Base-by-base conservation (phyloP, 2,888 invertebrate species). In the Patella pellucida region DNA sequence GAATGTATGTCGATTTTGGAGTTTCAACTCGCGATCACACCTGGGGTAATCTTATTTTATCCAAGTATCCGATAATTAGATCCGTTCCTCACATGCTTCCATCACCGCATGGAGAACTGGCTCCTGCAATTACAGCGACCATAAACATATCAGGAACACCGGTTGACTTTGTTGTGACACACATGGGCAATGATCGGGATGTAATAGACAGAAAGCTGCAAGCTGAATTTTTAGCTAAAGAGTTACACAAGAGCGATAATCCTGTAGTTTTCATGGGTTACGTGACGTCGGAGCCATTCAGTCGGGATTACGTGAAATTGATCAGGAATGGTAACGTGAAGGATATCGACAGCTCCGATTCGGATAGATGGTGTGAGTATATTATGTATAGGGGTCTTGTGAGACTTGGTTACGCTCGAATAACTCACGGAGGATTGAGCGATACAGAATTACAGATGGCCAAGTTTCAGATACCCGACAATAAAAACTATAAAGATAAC, bases 171-270 rank as follows among this genome's bases (percentile, higher is more conserved):
- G 88, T 91, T 68, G 89, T 90, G n/a, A 90, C 90, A 68, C 91
- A 91, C 82, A 91, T 91, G 91, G 91, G 91, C 68, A 91, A 91
- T 80, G 91, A 91, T 77, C 78, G 89, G 16, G 91, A 91, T 78
- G 79, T 78, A n/a, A 76, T 90, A n/a, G 91, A 91, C 81, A 80
- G 91, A 41, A 82, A 89, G 76, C 84, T 90, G 27, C 91, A 91
- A 83, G 88, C 91, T 0, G 79, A 87, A 75, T 85, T 85, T 75
- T 85, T 91, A 16, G 84, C 90, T 15, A 79, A 79, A n/a, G 87
- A 89, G 75, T 82, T 89, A 4, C 83, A 78, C 69, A 79, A 19
- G 78, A 90, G 90, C 72, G 80, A 85, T 52, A 89, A 90, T 77
- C 90, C 91, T n/a, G 89, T 88, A 4, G 85, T 91, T 19, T 91